Base-by-base conservation (phyloP, 2,888 invertebrate genomes). In the Cremastinae sp. region DNA sequence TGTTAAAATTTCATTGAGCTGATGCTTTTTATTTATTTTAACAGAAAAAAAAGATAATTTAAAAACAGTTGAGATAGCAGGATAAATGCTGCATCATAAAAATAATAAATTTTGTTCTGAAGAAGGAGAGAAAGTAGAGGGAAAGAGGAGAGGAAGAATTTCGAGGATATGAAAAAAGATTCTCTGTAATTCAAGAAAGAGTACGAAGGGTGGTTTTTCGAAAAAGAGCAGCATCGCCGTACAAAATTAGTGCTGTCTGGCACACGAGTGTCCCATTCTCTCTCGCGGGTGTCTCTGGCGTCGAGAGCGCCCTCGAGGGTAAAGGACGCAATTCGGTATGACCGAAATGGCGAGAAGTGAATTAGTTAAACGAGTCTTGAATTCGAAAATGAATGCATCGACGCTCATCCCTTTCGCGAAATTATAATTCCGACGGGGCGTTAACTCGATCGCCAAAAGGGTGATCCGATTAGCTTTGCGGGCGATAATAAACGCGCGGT, bases 61-160 rank as follows among this genome's bases (percentile, higher is more conserved):
- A n/a, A n/a, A n/a, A n/a, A n/a, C n/a, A n/a, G n/a, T n/a, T n/a
- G n/a, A n/a, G n/a, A n/a, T n/a, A n/a, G n/a, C n/a, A n/a, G 59
- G 65, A 61, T 53, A 59, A 75, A 65, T 53, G 64, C 64, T 36
- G n/a, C n/a, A n/a, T n/a, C n/a, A n/a, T n/a, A n/a, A n/a, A n/a
- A n/a, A n/a, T n/a, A n/a, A n/a, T n/a, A n/a, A n/a, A n/a, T n/a
- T n/a, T n/a, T n/a, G n/a, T n/a, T n/a, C n/a, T n/a, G n/a, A n/a
- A n/a, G n/a, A n/a, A n/a, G n/a, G n/a, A n/a, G n/a, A n/a, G n/a
- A n/a, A n/a, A n/a, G n/a, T n/a, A n/a, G n/a, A n/a, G n/a, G n/a
- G n/a, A n/a, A n/a, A n/a, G n/a, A n/a, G n/a, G n/a, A n/a, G n/a
- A n/a, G n/a, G n/a, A n/a, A n/a, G n/a, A n/a, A n/a, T n/a, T n/a